Conservation (phyloP, 1,140 invertebrate species). For the Drosophila ambigua region DNA sequence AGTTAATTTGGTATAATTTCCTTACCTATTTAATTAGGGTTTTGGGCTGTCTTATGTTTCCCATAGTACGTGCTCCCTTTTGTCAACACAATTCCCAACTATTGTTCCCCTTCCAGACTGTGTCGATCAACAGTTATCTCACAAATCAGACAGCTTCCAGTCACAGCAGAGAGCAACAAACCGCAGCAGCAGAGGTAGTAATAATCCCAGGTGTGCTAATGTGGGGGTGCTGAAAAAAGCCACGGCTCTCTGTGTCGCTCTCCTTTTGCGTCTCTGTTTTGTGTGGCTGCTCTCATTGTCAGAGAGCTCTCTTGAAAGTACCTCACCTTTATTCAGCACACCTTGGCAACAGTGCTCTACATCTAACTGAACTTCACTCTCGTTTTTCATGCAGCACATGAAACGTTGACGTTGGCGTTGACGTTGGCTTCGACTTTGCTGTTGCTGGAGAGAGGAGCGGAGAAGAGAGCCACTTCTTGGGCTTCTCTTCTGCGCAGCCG, state of each 20-base stretch:
- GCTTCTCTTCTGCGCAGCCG: conserved; percentile 48
- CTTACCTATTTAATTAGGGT: conserved; percentile 16
- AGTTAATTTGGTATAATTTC: conserved; percentile 11
- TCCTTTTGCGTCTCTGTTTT: too few relatives aligned
- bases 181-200: conserved; percentile 28
- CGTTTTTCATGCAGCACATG: conserved; percentile 68
- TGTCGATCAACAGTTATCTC: conserved; percentile 47
- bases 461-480: conserved; percentile 62
- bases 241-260: too few relatives aligned
- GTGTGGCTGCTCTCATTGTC: too few relatives aligned
- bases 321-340: too few relatives aligned
- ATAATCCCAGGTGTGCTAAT: neutral
- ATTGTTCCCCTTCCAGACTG: conserved; percentile 29
- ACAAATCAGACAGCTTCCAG: conserved; percentile 48
- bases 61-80: neutral
- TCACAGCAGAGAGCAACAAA: conserved; percentile 44
- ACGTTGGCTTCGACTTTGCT: conserved; percentile 15
- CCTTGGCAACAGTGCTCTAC: conserved; percentile 18
- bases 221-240: too few relatives aligned
- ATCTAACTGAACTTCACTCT: conserved; percentile 77
- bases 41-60: conserved; percentile 8
- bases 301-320: too few relatives aligned
- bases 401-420: conserved; percentile 51
- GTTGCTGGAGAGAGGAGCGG: conserved; percentile 15
- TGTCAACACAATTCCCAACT: conserved; percentile 36